Evolutionary conservation across 23 tunicate species (phyloP), one percentile per base, ranked within the genome.

Genomic region (Phallusia fumigata): DNA sequence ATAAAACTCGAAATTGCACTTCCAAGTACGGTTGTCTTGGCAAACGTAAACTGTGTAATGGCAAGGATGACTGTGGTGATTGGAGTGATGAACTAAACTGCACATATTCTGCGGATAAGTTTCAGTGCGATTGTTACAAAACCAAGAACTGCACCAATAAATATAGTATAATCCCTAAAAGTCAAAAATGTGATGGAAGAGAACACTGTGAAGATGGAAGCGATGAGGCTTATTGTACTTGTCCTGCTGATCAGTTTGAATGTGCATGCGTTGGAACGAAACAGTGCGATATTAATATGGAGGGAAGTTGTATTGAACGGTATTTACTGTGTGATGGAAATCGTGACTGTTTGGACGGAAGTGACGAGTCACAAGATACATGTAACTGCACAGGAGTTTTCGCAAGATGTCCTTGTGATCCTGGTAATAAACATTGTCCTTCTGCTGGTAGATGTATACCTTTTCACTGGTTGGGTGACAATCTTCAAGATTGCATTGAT

Each of bases 71-170:
- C 28, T 58, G 69, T 58, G 69, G 69, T 6, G 69, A 58, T 58
- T 58, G 69, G 69, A 58, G 69, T 58, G 69, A 58, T 58, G 69
- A 58, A 58, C 2, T 58, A 22, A 58, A 58, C 69, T 58, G 69
- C 69, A 58, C 69, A 3, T 58, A 24, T 58, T 24, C 69, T 1
- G 28, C 26, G 1, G 28, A 58, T 24, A 58, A 58, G 28, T 58
- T 58, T 13, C 69, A 58, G 16, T 58, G 69, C 28, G 5, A 22
- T 22, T 58, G 69, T 58, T 13, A 6, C 69, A 13, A 24, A 8
- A 58, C 2, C 11, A 8, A 58, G 3, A 58, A 58, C 16, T 58
- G 69, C 16, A 58, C 69, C 16, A 21, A 8, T 8, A 22, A 18
- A 15, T 18, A 13, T 24, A 16, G 69, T 58, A 6, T 22, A 16